Conservation (phyloP, 2,888 invertebrate species). For the Lypha dubia region DNA sequence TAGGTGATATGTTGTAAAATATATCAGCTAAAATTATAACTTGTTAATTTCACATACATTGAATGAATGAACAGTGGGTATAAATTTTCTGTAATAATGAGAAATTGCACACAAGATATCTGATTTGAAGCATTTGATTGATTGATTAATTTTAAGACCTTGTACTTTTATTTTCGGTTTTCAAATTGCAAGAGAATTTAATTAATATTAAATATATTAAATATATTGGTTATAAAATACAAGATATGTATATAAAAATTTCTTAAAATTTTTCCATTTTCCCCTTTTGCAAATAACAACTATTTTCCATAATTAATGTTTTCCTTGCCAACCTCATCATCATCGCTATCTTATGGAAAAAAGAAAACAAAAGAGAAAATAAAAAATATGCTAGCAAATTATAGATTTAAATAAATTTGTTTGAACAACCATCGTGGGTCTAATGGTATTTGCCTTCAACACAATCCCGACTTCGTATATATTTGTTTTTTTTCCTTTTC, state of each 20-base stretch:
- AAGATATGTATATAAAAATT: neutral
- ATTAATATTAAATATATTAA: neutral
- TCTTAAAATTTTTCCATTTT: neutral
- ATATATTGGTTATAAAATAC: neutral
- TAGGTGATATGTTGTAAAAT: no score
- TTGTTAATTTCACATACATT: no score
- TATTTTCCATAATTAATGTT: slow-evolving; percentile 12
- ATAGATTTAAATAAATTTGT: slow-evolving; percentile 36
- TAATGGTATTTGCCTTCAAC: neutral
- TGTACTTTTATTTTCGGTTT: no score
- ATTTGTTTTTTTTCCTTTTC: neutral
- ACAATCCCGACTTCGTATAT: neutral
- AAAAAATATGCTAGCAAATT: slow-evolving; percentile 18
- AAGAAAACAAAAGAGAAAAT: no score
- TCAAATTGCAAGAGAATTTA: neutral
- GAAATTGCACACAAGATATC: no score
- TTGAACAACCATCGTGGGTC: slow-evolving; percentile 15
- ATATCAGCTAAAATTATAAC: no score
- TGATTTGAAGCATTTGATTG: no score
- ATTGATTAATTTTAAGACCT: no score
- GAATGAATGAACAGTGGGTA: no score
- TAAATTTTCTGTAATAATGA: no score
- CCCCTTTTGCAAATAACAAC: neutral
- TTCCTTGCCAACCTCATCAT: neutral
- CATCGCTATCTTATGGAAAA: neutral